These are phyloP conservation scores for Alces alces DNA, from an alignment of 2,113 vertebrate species.

Conservation along the genomic window DNA sequence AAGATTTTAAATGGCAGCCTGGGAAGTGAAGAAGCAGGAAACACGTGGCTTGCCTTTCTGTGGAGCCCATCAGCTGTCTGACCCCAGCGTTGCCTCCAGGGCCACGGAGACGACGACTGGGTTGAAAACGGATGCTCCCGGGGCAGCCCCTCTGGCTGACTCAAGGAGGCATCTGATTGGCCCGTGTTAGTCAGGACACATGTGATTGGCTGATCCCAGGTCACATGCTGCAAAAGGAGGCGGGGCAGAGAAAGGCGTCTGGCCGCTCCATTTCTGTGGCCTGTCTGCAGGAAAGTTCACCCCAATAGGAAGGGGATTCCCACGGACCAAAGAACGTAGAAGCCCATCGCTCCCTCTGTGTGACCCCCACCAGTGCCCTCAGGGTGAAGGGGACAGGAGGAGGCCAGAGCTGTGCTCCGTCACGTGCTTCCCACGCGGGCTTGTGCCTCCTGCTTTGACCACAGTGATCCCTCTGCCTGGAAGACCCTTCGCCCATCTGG, in stretches of 20 bases:
- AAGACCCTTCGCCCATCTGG: neutral
- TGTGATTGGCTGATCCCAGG: neutral
- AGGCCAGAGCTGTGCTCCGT: neutral
- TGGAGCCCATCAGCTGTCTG: neutral
- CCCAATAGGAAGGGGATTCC: neutral
- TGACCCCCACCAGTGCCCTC: neutral
- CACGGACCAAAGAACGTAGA: neutral
- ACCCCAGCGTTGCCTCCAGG: rapidly evolving
- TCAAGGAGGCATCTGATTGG: neutral
- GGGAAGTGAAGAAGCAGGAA: too few species aligned
- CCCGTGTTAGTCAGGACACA: rapidly evolving
- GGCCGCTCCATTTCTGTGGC: rapidly evolving
- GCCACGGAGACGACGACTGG: rapidly evolving
- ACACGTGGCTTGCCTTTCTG: rapidly evolving
- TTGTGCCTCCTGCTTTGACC: too few species aligned
- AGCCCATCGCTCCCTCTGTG: neutral
- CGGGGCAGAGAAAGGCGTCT: rapidly evolving
- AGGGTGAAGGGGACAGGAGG: neutral
- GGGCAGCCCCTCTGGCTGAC: rapidly evolving
- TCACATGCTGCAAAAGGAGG: neutral
- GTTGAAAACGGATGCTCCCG: rapidly evolving
- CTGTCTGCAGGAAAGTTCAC: rapidly evolving
- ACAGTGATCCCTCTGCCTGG: neutral
- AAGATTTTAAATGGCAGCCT: neutral
- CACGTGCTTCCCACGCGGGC: rapidly evolving